A percentile compares a stretch with the other conserved stretches of the same genome.
Conservation (phyloP, 2,797 vertebrate species). For the Spondyliosoma cantharus region DNA sequence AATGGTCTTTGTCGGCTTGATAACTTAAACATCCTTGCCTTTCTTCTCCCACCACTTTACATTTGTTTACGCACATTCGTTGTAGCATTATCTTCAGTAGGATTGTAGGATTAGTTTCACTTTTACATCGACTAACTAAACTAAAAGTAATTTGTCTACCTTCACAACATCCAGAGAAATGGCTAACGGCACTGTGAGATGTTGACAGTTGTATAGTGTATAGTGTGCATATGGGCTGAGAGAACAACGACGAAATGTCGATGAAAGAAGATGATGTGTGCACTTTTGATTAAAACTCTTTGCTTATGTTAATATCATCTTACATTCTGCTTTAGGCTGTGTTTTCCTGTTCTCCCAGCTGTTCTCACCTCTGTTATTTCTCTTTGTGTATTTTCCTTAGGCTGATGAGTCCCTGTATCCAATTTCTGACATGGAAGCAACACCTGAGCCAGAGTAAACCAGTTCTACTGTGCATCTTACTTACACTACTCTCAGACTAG, state of each 20-base stretch:
- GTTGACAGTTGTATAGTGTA: background rate
- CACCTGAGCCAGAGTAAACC: conserved; percentile 28
- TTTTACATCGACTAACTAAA: background rate
- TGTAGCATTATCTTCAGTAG: background rate
- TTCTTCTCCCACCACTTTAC: background rate
- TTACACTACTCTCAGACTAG: background rate
- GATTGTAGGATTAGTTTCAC: background rate
- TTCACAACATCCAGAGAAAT: background rate
- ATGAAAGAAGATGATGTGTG: background rate
- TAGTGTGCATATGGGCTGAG: background rate
- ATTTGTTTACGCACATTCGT: background rate
- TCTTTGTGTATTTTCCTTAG: conserved; percentile 13
- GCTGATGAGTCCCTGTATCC: conserved; percentile 3
- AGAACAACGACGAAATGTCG: background rate
- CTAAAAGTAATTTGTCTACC: background rate
- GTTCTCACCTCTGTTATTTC: background rate
- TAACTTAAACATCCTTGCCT: background rate
- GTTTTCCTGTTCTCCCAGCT: background rate
- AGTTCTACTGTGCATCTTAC: background rate
- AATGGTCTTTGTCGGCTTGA: too few relatives aligned
- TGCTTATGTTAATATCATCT: background rate
- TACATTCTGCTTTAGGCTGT: background rate
- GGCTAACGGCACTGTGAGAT: background rate
- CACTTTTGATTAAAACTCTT: background rate
- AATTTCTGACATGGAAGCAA: conserved; percentile 12